Conservation (phyloP, 2,797 vertebrate species). For the Centropyge bicolor region DNA sequence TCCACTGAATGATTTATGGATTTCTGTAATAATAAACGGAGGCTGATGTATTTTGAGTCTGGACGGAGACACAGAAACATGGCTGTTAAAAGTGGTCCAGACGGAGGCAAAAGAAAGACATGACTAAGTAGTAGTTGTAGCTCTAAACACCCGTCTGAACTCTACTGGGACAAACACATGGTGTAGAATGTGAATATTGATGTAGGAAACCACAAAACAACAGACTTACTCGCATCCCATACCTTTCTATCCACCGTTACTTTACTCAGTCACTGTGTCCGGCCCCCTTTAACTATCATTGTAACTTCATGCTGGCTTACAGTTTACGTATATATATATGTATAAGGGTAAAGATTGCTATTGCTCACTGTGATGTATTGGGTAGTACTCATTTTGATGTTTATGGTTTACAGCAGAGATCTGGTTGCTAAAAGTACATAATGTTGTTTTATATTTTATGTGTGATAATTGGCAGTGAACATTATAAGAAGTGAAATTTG, state of each 20-base stretch:
- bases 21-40: slow-evolving; percentile 69
- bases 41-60: slow-evolving; percentile 63
- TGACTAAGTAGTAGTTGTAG: neutral
- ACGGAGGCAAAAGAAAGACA: slow-evolving; percentile 27
- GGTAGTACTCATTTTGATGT: too few relatives aligned
- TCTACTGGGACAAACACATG: slow-evolving; percentile 1
- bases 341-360: too few relatives aligned
- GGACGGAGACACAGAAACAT: slow-evolving; percentile 49
- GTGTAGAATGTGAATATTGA: slow-evolving; percentile 16
- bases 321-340: too few relatives aligned
- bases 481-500: too few relatives aligned
- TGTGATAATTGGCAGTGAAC: too few relatives aligned
- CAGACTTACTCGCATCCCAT: neutral
- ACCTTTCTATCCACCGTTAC: neutral
- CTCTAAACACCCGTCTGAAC: slow-evolving; percentile 4
- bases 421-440: too few relatives aligned
- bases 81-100: slow-evolving; percentile 52
- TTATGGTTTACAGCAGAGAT: too few relatives aligned
- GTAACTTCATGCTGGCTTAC: neutral
- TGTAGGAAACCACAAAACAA: slow-evolving; percentile 1
- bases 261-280: neutral
- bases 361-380: too few relatives aligned
- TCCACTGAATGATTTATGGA: slow-evolving; percentile 77
- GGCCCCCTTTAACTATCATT: neutral
- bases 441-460: too few relatives aligned